Evolutionary conservation across 2,888 invertebrate species (phyloP), one percentile per base, ranked within the genome.

Genomic region (Noctuana brunneofusca): DNA sequence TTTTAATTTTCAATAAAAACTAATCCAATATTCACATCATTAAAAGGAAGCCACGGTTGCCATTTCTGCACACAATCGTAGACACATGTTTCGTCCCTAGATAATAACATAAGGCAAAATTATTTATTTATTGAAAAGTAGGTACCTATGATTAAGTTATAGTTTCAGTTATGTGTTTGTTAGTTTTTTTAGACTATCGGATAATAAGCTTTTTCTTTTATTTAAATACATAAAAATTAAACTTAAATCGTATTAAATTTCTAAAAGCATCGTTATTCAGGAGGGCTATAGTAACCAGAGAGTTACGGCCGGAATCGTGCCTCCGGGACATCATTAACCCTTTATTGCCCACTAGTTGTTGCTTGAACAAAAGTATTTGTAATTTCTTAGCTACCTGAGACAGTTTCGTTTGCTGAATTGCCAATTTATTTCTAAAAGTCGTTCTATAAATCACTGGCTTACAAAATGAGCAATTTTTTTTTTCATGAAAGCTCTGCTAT

Each of bases 311-410:
- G 27, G 48, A 30, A 58, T 41, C 18, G 50, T 50, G n/a, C 58
- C 41, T 50, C 16, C 38, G 50, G 27, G 58, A 38, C 58, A 18
- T 58, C 50, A 50, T 58, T 58, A 58, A 38, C 58, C 58, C 38
- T 20, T 41, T 35, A 18, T 38, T 41, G 38, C 38, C 18, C 24
- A 16, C 50, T 22, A 12, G 35, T 35, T 27, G 49, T 48, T 38
- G 12, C 14, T 38, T 38, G 14, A 38, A 38, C 38, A n/a, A 38
- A 38, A 38, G 38, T 35, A 58, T 22, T 22, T 48, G 52, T 35
- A 18, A 53, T 53, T 38, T n/a, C 38, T 35, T 18, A 43, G 14
- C 14, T 38, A 14, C 4, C 20, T 3, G 12, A 16, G 18, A 6
- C 20, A n/a, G 14, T 35, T 48, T 48, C n/a, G 24, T 18, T 43